phyloP scores from a whole-genome alignment of 2,113 vertebrate genomes.

The Cephalopterus ornatus region DNA sequence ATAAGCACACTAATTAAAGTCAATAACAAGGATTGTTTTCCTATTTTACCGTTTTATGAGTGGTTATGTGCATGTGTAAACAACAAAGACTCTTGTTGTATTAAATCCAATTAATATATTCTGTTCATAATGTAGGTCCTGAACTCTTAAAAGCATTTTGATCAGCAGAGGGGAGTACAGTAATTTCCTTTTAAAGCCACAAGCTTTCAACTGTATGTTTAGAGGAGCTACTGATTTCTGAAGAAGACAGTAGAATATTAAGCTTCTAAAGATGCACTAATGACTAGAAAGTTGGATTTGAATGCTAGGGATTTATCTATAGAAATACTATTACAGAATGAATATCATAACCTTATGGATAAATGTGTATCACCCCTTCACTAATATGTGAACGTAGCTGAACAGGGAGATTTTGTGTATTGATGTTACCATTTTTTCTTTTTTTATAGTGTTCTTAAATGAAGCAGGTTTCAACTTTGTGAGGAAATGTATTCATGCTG shows the following conservation, averaged over 20 bases:
- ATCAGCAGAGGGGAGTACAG: background rate
- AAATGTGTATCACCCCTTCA: background rate
- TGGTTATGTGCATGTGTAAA: background rate
- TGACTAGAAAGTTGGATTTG: background rate
- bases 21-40: background rate
- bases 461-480: slow-evolving; percentile 97
- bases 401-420: background rate
- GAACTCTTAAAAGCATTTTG: background rate
- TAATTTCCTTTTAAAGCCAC: background rate
- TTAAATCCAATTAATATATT: background rate
- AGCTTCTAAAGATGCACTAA: background rate
- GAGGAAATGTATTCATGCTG: slow-evolving; percentile 89
- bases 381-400: background rate
- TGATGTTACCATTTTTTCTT: background rate
- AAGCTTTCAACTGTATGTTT: background rate
- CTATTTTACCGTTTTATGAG: background rate
- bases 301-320: background rate
- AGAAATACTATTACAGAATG: background rate
- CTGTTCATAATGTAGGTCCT: background rate
- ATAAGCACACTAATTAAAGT: background rate
- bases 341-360: background rate
- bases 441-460: slow-evolving; percentile 87
- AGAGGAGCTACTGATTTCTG: background rate
- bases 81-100: background rate
- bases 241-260: background rate